Base-by-base conservation (phyloP, 2,113 vertebrate species). In the Paradoxurus hermaphroditus region DNA sequence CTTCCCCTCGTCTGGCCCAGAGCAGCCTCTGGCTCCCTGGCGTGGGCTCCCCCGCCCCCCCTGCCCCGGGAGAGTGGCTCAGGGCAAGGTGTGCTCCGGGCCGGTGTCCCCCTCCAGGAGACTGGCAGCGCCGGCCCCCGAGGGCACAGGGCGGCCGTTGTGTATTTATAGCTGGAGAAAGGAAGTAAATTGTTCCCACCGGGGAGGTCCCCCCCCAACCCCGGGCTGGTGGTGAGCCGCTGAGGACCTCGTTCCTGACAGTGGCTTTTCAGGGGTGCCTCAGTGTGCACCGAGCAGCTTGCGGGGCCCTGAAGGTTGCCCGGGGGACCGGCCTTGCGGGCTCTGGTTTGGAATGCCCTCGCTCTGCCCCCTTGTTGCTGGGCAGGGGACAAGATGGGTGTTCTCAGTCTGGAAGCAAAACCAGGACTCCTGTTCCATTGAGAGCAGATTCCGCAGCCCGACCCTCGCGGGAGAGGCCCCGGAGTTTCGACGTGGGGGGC, bases 131-230 rank as follows among this genome's bases (percentile, higher is more conserved):
- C 29, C 1, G 0, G 46, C 49, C 75, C 41, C 56, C 19, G 72
- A 63, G 67, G 16, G 29, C 1, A 2, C 62, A 8, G 19, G 39
- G 89, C 1, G 8, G 41, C 68, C 90, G 91, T 70, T 95, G 44
- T 97, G 84, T 92, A 29, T 77, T 90, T 53, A 44, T 1, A 56
- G 85, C 72, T 3, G 78, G 53, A 18, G 77, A 97, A 95, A 73
- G 97, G 87, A 85, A 72, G 94, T 92, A 41, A 97, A 91, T 98
- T 98, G 97, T 98, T 98, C 93, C 97, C 91, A 56, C 49, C 73
- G 4, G 67, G 86, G 41, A 81, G 4, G 8, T 94, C 77, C 51
- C n/a, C 90, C 36, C 49, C 49, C n/a, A n/a, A n/a, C n/a, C n/a
- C 51, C 4, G 36, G 36, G 59, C 56, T 21, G 34, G 46, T 10